Evolutionary conservation across 1,140 invertebrate species (phyloP).

Genomic region (Akabosia matsudoensis): DNA sequence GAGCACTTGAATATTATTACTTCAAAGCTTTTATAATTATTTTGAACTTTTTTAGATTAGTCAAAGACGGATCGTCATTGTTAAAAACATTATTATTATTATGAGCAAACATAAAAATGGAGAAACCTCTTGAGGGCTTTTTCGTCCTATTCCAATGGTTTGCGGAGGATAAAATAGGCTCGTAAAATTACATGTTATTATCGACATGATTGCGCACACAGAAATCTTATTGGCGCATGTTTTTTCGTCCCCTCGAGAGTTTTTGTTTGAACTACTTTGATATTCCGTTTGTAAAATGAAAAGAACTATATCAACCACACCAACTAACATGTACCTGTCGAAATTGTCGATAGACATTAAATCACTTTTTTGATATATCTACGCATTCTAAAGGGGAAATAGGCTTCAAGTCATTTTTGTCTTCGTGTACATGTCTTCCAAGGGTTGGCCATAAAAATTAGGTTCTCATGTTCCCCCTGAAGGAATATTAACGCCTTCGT

Average conservation of each 20-base stretch:
- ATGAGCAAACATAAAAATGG: background rate
- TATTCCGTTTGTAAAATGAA: background rate
- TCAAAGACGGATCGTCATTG: too few species aligned
- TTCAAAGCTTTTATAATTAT: too few species aligned
- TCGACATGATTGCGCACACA: background rate
- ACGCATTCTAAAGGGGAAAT: background rate
- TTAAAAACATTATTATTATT: too few species aligned
- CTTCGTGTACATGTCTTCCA: background rate
- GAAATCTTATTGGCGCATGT: background rate
- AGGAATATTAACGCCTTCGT: background rate
- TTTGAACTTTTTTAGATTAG: too few species aligned
- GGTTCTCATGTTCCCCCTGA: background rate
- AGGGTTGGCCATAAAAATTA: background rate
- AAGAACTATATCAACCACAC: background rate
- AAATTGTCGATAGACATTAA: constrained; percentile 16
- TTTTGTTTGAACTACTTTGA: background rate
- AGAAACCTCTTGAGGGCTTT: constrained; percentile 13
- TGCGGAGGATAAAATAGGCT: background rate
- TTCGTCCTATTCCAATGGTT: background rate
- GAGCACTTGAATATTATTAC: too few species aligned
- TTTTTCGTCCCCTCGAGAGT: too few species aligned
- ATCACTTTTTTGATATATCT: background rate
- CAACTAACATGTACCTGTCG: background rate
- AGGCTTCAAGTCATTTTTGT: constrained; percentile 7
- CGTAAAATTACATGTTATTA: constrained; percentile 5